These are phyloP conservation scores for Penaeus japonicus DNA, from an alignment of 1,140 invertebrate genomes.

Conservation along the genomic window DNA sequence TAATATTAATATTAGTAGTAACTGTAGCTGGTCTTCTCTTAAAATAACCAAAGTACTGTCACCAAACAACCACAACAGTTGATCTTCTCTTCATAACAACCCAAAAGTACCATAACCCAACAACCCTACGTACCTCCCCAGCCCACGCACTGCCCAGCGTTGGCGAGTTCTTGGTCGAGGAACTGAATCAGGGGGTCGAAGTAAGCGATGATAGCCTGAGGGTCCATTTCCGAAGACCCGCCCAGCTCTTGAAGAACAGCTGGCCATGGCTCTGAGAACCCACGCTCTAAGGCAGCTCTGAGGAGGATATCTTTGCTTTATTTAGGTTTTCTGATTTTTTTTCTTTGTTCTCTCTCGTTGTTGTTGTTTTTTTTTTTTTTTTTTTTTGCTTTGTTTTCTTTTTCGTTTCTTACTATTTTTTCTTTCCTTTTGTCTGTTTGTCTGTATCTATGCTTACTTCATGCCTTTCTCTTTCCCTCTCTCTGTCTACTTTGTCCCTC, in stretches of 20 bases:
- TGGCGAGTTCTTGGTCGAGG: constrained; percentile 76
- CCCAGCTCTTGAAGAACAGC: constrained; percentile 63
- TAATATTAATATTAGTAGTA: too few relatives aligned
- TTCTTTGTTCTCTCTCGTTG: background rate
- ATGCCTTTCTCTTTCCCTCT: too few relatives aligned
- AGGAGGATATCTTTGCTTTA: background rate
- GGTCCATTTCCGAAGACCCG: constrained; percentile 70
- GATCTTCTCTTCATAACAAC: too few relatives aligned
- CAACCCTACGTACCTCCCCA: constrained; percentile 54
- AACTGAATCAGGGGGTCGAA: constrained; percentile 90
- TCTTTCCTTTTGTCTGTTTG: too few relatives aligned
- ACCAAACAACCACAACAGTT: too few relatives aligned
- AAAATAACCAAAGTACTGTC: too few relatives aligned
- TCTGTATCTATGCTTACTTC: too few relatives aligned
- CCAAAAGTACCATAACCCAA: background rate
- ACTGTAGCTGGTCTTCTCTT: too few relatives aligned
- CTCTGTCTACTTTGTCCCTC: too few relatives aligned
- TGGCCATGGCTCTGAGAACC: constrained; percentile 64
- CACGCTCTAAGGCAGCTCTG: constrained; percentile 60
- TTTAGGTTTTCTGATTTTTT: background rate
- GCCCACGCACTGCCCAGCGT: constrained; percentile 60
- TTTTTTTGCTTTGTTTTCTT: too few relatives aligned
- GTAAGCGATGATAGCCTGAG: constrained; percentile 87
- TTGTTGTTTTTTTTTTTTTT: too few relatives aligned
- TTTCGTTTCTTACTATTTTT: too few relatives aligned